Evolutionary conservation across 2,888 invertebrate genomes (phyloP).

Genomic region (Sepioteuthis lessoniana): DNA sequence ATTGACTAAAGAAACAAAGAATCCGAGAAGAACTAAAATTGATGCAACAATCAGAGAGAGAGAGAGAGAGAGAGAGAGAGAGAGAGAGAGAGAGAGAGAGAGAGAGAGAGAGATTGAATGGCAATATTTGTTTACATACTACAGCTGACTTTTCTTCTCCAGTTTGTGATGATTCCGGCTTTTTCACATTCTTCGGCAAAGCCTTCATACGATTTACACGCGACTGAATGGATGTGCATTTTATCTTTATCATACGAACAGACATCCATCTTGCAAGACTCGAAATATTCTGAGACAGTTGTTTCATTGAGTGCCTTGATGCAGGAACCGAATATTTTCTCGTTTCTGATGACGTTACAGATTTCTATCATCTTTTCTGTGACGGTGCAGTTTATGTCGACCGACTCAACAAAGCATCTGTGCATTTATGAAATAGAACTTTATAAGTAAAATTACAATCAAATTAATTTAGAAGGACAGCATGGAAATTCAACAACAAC

Average conservation of each 20-base stretch:
- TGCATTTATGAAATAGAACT: background rate
- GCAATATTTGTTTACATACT: background rate
- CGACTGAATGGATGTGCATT: background rate
- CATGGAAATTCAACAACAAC: too few relatives aligned
- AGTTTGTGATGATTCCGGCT: background rate
- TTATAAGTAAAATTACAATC: background rate
- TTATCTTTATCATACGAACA: background rate
- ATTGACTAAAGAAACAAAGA: too few relatives aligned
- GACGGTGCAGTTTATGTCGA: background rate
- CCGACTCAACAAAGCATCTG: background rate
- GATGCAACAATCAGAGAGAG: too few relatives aligned
- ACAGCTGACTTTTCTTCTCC: background rate
- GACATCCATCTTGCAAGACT: background rate
- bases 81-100: too few relatives aligned
- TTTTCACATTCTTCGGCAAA: background rate
- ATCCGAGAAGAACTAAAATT: too few relatives aligned
- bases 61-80: too few relatives aligned
- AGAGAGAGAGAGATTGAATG: background rate
- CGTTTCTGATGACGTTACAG: background rate
- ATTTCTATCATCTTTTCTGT: background rate
- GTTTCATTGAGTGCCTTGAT: background rate
- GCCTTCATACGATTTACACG: background rate
- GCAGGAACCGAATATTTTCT: background rate
- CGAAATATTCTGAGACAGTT: background rate
- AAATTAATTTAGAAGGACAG: too few relatives aligned